Percentiles rank a stretch among this genome's conserved stretches.
These are phyloP conservation scores for Trachythela sp. DNA, from an alignment of 64 coral and sea anemone species.

Conservation along the genomic window DNA sequence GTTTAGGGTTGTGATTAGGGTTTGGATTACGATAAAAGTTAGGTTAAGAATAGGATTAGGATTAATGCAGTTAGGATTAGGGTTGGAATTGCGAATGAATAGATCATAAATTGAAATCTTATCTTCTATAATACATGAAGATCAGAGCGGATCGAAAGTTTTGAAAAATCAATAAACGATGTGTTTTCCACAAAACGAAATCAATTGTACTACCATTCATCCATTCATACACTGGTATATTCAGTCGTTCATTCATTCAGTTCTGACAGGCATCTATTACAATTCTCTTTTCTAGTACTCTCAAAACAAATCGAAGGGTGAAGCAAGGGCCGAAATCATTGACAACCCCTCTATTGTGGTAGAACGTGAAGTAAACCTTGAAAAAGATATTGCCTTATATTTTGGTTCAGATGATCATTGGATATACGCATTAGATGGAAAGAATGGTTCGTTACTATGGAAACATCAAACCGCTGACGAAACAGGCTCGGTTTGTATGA, in stretches of 20 bases:
- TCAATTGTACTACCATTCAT: too few species aligned
- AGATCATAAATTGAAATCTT: too few species aligned
- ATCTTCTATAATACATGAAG: too few species aligned
- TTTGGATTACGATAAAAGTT: background rate
- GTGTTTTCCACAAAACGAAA: too few species aligned
- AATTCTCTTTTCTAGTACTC: background rate
- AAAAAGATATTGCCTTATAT: slow-evolving; percentile 61
- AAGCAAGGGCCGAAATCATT: background rate
- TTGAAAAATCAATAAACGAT: too few species aligned
- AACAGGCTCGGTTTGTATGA: slow-evolving; percentile 72
- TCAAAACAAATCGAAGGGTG: background rate
- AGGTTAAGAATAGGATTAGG: background rate
- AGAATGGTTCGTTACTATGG: slow-evolving; percentile 67
- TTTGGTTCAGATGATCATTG: slow-evolving; percentile 82
- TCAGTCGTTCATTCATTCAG: too few species aligned
- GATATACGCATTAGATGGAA: slow-evolving; percentile 83
- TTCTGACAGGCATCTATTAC: too few species aligned
- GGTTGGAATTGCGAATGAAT: too few species aligned
- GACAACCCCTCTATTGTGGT: background rate
- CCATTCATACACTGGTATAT: too few species aligned
- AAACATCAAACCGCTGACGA: slow-evolving; percentile 92
- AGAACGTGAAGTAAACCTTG: background rate
- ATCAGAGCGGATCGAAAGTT: too few species aligned
- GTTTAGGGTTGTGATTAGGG: too few species aligned
- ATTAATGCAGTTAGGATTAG: too few species aligned